Evolutionary conservation across 1,140 invertebrate species (phyloP), one percentile per base, ranked within the genome.

Genomic region (Drosophila micromelanica): DNA sequence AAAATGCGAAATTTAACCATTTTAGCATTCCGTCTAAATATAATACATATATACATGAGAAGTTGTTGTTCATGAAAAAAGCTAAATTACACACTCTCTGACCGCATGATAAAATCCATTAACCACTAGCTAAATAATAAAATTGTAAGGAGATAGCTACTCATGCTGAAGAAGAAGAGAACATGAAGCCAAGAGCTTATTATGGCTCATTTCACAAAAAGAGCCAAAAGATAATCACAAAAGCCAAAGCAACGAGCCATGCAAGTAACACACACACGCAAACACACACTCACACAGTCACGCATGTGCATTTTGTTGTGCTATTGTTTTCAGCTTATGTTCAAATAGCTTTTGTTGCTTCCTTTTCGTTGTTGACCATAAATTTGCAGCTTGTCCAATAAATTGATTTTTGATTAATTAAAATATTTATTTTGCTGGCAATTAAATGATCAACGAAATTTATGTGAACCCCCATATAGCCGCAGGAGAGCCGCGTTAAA

Each of bases 151-250:
- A 17, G 27, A 48, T 15, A 15, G 27, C 30, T 38, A 15, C 37
- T 40, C 30, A 61, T 35, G 56, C n/a, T 45, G 45, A 46, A 13
- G 15, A 35, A 27, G 12, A 43, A 49, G 46, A 65, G 73, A 56
- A 77, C 62, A 84, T 42, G 67, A 55, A 76, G 70, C 63, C 55
- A 73, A 51, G 45, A 37, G 67, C 78, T 86, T 86, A 86, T 72
- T 67, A 64, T 75, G 81, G 70, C 65, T 85, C 81, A 86, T 86
- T 86, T 86, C 74, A 75, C 77, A 73, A 49, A 52, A 76, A 72
- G 42, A 13, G 35, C 17, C 62, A 57, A 51, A 40, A 68, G 67
- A 71, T 57, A 72, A 67, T 60, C 62, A 57, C 49, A 11, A 55
- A 79, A 84, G 72, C 80, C 79, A 77, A 74, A 65, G 54, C 73